phyloP scores from a whole-genome alignment of 1,140 invertebrate genomes.

The Lanistes nyassanus region DNA sequence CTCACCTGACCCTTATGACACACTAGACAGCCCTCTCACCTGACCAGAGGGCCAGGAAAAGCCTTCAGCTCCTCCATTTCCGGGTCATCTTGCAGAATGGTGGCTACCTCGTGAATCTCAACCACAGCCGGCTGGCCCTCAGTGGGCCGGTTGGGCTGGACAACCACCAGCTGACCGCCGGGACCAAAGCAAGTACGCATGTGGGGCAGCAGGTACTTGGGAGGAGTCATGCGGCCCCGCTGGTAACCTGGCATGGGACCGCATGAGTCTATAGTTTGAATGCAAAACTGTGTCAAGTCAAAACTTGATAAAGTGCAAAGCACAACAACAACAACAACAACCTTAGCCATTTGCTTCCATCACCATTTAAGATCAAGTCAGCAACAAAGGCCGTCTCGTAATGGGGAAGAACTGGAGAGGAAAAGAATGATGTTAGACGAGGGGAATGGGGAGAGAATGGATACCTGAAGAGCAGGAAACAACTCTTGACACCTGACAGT shows the following conservation, averaged over 20 bases:
- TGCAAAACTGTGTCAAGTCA: not conserved
- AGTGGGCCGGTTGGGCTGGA: conserved; percentile 77
- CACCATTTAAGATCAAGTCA: too few relatives aligned
- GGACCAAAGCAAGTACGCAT: conserved; percentile 73
- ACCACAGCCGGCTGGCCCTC: conserved; percentile 81
- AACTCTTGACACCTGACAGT: too few relatives aligned
- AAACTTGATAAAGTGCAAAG: not conserved
- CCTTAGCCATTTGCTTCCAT: not conserved
- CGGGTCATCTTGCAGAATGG: conserved; percentile 50
- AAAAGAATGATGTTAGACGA: too few relatives aligned
- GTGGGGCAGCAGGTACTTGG: conserved; percentile 82
- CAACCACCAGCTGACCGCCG: conserved; percentile 77
- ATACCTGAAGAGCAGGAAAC: too few relatives aligned
- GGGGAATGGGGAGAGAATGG: too few relatives aligned
- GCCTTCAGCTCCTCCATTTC: conserved; percentile 74
- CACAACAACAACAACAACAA: conserved; percentile 9
- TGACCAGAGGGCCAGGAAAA: conserved; percentile 82
- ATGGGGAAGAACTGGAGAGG: too few relatives aligned
- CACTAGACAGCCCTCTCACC: conserved; percentile 66
- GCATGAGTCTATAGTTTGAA: not conserved
- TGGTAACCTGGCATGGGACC: conserved; percentile 10
- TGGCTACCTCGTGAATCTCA: conserved; percentile 76
- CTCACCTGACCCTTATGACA: too few relatives aligned
- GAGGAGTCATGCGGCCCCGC: conserved; percentile 76
- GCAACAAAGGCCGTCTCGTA: too few relatives aligned